Conservation (phyloP, 2,113 vertebrate genomes). For the Pogona vitticeps region DNA sequence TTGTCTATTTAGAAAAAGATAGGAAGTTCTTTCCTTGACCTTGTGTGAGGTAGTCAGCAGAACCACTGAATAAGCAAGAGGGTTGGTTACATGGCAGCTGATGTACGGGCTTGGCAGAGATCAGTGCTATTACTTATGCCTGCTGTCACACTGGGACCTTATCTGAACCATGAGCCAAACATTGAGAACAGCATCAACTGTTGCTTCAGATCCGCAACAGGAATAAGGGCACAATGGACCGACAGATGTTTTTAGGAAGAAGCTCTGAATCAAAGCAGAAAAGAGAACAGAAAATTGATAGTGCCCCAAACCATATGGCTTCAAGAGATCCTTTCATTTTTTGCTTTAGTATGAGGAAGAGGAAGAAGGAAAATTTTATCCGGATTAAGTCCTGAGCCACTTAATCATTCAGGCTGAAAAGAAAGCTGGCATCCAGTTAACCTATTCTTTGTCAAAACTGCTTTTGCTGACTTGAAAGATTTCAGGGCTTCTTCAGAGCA, state of each 20-base stretch:
- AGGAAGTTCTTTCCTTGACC: neutral
- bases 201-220: neutral
- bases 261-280: neutral
- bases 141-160: neutral
- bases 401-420: neutral
- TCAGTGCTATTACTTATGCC: neutral
- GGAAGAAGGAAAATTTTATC: neutral
- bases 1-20: constrained; percentile 24
- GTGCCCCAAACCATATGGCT: constrained; percentile 5
- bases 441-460: neutral
- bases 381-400: neutral
- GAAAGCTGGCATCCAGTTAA: neutral
- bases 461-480: neutral
- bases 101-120: neutral
- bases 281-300: neutral
- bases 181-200: constrained; percentile 7
- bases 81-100: constrained; percentile 2
- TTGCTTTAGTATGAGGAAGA: neutral
- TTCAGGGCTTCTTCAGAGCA: neutral
- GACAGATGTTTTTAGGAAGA: neutral
- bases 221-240: neutral
- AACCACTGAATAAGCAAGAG: neutral
- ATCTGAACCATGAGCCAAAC: neutral
- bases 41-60: constrained; percentile 7
- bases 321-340: neutral